phyloP scores from a whole-genome alignment of 2,113 vertebrate genomes.

The Dipodomys stephensi region DNA sequence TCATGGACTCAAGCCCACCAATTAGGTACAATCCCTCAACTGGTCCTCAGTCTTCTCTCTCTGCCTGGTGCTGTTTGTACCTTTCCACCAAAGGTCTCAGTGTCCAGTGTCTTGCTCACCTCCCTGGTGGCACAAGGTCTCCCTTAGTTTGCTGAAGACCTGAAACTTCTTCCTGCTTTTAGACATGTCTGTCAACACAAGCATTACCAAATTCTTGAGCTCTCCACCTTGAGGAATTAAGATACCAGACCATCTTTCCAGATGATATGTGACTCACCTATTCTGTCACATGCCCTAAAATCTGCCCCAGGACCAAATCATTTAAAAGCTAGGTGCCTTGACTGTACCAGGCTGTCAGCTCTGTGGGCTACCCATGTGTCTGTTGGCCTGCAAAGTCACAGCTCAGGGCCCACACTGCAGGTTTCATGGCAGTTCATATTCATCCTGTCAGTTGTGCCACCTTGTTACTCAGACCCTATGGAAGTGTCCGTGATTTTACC shows the following conservation, averaged over 20 bases:
- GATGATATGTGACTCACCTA: background rate
- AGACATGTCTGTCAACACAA: no score
- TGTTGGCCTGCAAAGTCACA: background rate
- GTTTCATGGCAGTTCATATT: background rate
- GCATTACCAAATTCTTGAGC: background rate
- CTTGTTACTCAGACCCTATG: background rate
- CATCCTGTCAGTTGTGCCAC: background rate
- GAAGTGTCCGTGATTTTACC: background rate
- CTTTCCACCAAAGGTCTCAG: no score
- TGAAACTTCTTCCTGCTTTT: no score
- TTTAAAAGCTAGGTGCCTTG: background rate
- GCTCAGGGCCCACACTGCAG: background rate
- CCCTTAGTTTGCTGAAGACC: no score
- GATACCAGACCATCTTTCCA: background rate
- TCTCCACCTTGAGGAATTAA: background rate
- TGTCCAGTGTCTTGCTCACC: no score
- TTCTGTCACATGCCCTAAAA: background rate
- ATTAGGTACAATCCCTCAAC: no score
- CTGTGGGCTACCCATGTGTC: rapidly evolving
- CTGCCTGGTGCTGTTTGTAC: no score
- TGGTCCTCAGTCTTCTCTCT: no score
- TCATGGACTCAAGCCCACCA: no score
- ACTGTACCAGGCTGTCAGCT: background rate
- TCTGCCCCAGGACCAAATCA: background rate
- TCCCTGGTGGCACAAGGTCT: no score